Base-by-base conservation (phyloP, 2,888 invertebrate genomes). In the Zaprionus obscuricornis region DNA sequence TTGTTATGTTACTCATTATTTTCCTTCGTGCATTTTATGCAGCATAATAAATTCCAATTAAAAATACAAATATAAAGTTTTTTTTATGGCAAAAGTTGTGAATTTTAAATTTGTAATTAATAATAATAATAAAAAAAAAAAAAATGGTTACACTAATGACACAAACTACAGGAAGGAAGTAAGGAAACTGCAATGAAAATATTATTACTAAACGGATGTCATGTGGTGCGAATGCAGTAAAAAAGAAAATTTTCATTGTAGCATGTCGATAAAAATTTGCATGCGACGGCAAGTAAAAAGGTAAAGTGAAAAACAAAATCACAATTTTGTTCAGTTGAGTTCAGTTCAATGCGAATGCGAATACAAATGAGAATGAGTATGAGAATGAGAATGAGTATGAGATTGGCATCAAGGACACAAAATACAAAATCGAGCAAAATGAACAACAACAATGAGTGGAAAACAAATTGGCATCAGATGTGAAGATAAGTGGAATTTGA, bases 401-500 rank as follows among this genome's bases (percentile, higher is more conserved):
- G 8, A 5, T 8, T 1, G 11, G 13, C 18, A 57, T 47, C 33
- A 49, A 49, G 56, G 42, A 40, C 34, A 49, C 24, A 39, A n/a
- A n/a, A n/a, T n/a, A n/a, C n/a, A n/a, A n/a, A n/a, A n/a, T n/a
- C n/a, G n/a, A n/a, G 8, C 11, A 8, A 10, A 6, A 22, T 22
- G 22, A 36, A 37, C n/a, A n/a, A 6, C 8, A 5, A 20, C 7
- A 31, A 7, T n/a, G 24, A 51, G 10, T 33, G 31, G 24, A n/a
- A 42, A 45, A 45, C 52, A 45, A 58, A 64, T 56, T 49, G 18
- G 49, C 45, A 56, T 49, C 37, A 39, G 36, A 6, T 11, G 27
- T 8, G 11, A 36, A 40, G 57, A 65, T 50, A 51, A 47, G 37
- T 39, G 46, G 22, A 62, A 46, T 50, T 56, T 43, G 47, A 49